Evolutionary conservation across 2,113 vertebrate species (phyloP).

Genomic region (Neolamprologus kungweensis): DNA sequence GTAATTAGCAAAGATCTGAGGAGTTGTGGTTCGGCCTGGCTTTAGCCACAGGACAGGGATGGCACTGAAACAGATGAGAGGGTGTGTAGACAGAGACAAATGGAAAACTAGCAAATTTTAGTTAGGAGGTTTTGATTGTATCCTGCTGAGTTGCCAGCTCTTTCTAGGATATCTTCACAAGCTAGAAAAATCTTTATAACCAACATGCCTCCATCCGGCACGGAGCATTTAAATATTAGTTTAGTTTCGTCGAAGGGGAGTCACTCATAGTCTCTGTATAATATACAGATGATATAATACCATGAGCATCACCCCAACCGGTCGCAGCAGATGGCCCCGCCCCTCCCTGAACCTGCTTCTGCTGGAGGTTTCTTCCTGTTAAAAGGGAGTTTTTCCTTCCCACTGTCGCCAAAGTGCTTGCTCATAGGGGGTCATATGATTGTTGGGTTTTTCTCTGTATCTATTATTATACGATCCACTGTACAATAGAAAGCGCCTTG

Average conservation of each 20-base stretch:
- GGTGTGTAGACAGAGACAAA: not conserved
- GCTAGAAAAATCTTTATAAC: not conserved
- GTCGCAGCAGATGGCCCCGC: not conserved
- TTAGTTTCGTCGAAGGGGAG: rapidly evolving
- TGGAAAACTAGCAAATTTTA: not conserved
- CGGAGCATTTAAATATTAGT: not conserved
- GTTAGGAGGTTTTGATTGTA: not conserved
- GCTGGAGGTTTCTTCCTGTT: no score
- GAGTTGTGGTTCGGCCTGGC: not conserved
- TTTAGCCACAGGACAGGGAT: not conserved
- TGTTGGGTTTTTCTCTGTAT: not conserved
- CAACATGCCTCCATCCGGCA: not conserved
- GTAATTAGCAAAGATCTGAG: constrained; percentile 28
- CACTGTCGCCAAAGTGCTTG: not conserved
- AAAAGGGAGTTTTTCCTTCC: not conserved
- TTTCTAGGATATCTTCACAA: not conserved
- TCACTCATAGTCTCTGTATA: not conserved
- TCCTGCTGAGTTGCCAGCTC: not conserved
- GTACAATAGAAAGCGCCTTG: rapidly evolving
- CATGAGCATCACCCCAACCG: not conserved
- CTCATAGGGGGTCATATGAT: not conserved
- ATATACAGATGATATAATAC: not conserved
- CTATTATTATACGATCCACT: not conserved
- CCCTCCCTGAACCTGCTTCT: not conserved
- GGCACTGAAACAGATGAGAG: not conserved